Base-by-base conservation (phyloP, 2,888 invertebrate species). In the Callosobruchus maculatus region DNA sequence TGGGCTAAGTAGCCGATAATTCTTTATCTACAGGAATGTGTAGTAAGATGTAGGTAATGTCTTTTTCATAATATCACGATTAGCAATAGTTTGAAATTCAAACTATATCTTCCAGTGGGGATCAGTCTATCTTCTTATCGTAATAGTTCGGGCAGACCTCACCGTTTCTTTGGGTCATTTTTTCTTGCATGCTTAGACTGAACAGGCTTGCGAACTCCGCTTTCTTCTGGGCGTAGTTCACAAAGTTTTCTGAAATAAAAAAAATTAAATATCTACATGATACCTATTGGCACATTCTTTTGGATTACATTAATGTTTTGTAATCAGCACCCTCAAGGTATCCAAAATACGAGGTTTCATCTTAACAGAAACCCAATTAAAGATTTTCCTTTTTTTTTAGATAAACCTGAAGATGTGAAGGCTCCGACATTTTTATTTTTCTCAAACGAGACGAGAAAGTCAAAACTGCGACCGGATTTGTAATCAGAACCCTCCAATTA, bases 161-260 rank as follows among this genome's bases (percentile, higher is more conserved):
- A 9, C 82, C 83, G 74, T 85, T 85, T 74, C 77, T 79, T 69
- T 81, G 81, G 49, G 80, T 78, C 71, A 81, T 80, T 76, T 84
- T 84, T 69, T 86, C 85, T 74, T 85, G 85, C 74, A 81, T 22
- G 68, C 82, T 83, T 21, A 84, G 74, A 77, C 84, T 85, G 85
- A 92, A 92, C 22, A 93, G 83, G 81, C 90, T 89, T 0, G 89
- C 85, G 78, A 90, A 90, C 76, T 92, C 92, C 0, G 91, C 83
- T 79, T 90, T 90, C 82, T 89, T 90, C 80, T 90, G 88, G 0
- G 92, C 89, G 81, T 88, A 92, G 2, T 86, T 84, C 31, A 91
- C 84, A 82, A 92, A 91, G 76, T 91, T 90, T 80, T 92, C 93
- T 93, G 88, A 70, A 87, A 85, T 72, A 81, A 76, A 77, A 78